A percentile compares a stretch with the other conserved stretches of the same genome.
Evolutionary conservation across 2,888 invertebrate species (phyloP).

Genomic region (Drosophila recens): DNA sequence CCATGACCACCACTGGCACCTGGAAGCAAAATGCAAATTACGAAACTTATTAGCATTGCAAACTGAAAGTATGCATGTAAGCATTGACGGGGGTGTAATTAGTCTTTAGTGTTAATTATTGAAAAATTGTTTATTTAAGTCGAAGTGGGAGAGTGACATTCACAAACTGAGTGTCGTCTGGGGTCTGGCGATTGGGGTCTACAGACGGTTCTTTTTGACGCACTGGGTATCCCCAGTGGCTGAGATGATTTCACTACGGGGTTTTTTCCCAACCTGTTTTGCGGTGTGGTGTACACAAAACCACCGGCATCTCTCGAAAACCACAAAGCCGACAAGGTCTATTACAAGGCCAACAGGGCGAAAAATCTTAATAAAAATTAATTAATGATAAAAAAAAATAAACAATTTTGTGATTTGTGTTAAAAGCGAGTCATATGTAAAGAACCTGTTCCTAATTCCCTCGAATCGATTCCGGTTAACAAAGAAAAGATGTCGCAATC

Average conservation of each 20-base stretch:
- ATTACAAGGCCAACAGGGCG: conserved; percentile 67
- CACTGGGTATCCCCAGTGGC: conserved; percentile 29
- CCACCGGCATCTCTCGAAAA: conserved; percentile 15
- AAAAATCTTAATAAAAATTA: neutral
- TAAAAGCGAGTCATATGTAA: conserved; percentile 23
- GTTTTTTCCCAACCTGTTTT: conserved; percentile 35
- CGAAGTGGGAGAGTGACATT: neutral
- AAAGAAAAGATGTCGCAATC: conserved; percentile 33
- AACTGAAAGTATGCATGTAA: neutral
- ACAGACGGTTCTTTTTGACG: conserved; percentile 24
- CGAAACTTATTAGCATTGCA: neutral
- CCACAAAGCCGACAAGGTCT: conserved; percentile 49
- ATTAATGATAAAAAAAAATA: conserved; percentile 5
- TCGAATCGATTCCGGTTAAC: conserved; percentile 67
- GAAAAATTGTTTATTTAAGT: neutral
- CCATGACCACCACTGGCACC: conserved; percentile 69
- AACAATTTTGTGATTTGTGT: conserved; percentile 14
- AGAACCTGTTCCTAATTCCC: conserved; percentile 69
- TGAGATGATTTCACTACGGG: conserved; percentile 30
- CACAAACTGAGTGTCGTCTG: neutral
- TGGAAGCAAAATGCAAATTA: conserved; percentile 18
- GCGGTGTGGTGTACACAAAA: conserved; percentile 28
- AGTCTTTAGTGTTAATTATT: neutral
- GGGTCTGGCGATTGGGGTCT: neutral
- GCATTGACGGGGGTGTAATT: neutral